Evolutionary conservation across 2,888 invertebrate genomes (phyloP), one percentile per base, ranked within the genome.

Genomic region (Dasypogon diadema): DNA sequence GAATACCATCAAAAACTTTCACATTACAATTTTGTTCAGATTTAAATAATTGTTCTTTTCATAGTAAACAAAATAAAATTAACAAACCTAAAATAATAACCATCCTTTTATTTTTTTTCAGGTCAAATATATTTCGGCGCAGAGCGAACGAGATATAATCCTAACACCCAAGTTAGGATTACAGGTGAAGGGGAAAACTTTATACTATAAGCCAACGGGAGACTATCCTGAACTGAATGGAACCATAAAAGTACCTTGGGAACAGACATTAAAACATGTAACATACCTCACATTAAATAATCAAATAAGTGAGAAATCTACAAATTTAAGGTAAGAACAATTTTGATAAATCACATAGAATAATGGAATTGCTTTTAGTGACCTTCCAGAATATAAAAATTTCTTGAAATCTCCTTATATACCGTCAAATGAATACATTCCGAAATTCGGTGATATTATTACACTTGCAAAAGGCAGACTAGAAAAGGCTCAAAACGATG

Each of bases 211-310:
- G 30, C 78, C 80, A 30, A 37, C 65, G 24, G 58, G 56, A 12
- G 68, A 76, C 12, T 8, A 63, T 34, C 3, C 22, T 12, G 30
- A 54, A 14, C 65, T 63, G 16, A 63, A 72, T 22, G 54, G 46
- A 37, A 46, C 30, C 12, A 30, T 18, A 65, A n/a, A 76, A 72
- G 80, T 81, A 3, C 87, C 88, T 80, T 92, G 92, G 92, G 91
- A 92, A 83, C 88, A 89, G 76, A 91, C 92, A 1, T 83, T 92
- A 37, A 88, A 91, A 76, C 91, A 92, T 84, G 90, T 92, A 78
- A 89, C 90, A 4, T 90, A 90, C 81, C 87, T 92, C 79, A 90
- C 92, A 1, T 86, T 92, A 10, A 84, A 84, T 51, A 81, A 83
- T 30, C 81, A 84, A 76, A 79, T 82, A n/a, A 81, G 81, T 3